Evolutionary conservation across 2,888 invertebrate genomes (phyloP), one percentile per base, ranked within the genome.

Genomic region (Yponomeuta plumbellus): DNA sequence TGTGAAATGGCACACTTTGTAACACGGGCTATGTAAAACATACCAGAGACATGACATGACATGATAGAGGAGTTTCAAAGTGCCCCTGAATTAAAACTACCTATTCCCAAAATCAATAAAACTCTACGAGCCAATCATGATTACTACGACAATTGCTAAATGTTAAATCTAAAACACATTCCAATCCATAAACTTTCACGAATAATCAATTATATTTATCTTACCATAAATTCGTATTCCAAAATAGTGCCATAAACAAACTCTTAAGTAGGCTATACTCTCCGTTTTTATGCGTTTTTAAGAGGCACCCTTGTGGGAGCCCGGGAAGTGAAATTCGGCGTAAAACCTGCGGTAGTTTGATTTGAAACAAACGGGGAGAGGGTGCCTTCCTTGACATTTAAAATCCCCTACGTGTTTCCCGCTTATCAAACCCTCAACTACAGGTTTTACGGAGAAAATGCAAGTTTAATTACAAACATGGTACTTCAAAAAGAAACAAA

Each of bases 171-270:
- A 52, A 52, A 52, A 52, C 4, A 17, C 1, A 17, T 13, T 17
- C 1, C 44, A 26, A 62, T 62, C 39, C 26, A 64, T 64, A 21
- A 64, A 64, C 5, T 10, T 64, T 57, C n/a, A 57, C n/a, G 20
- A 65, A 58, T 26, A 65, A 10, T n/a, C 17, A n/a, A 26, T 65
- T 57, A 57, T 57, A 17, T 58, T 58, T 34, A 58, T 65, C n/a
- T 20, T 65, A 20, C 52, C 23, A 17, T 20, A 44, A 34, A 34
- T 39, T 21, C 56, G 65, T 23, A 57, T 65, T 20, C 39, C 39
- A 81, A 85, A 88, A 86, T 85, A 81, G 85, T 80, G 80, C 84
- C 80, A 84, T 91, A 91, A 91, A 91, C 90, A 91, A 90, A 90
- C 90, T 91, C 90, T 88, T 90, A 90, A 90, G 88, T 87, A 89